Base-by-base conservation (phyloP, 2,113 vertebrate species). In the Pluvianellus socialis region DNA sequence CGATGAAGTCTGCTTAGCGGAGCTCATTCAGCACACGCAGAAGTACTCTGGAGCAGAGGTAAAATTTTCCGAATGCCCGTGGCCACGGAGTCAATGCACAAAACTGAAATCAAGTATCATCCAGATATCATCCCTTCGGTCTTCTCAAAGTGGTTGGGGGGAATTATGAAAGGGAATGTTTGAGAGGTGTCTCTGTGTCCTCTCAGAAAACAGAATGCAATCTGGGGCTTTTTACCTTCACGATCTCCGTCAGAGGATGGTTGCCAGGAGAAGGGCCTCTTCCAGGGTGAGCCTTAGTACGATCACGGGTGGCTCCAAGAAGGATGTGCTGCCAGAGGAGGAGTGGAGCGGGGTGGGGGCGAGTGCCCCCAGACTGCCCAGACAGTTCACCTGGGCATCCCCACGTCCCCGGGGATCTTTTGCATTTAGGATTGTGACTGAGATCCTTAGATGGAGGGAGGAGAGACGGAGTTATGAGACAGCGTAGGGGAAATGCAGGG, bases 21-120 rank as follows among this genome's bases (percentile, higher is more conserved):
- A 99, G 68, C 98, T 99, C 1, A 96, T 99, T 90, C 91, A 96
- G 71, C 95, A 7, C 49, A 99, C 99, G 1, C 49, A 99, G 21
- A 99, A 98, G 15, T 99, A 99, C 80, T 99, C 99, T 0, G 99
- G 99, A 97, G 99, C 99, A 40, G 99, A 99, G 99, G 99, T 99
- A 98, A 97, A 88, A 55, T 38, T 73, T 76, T 45, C 55, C 45
- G 12, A 27, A 28, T n/a, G 12, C 13, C 74, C 35, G 32, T 8
- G 35, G 50, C 40, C 10, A 6, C 1, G 3, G 33, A 77, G 21
- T 33, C 0, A 0, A 12, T 56, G 49, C 49, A 50, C 26, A 55
- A 56, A 79, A 19, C 5, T 44, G 28, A 70, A 38, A n/a, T 88
- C 21, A 27, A 20, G 32, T 17, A 5, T 63, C 27, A 21, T 32